Conservation (phyloP, 2,888 invertebrate species). For the Abrostola tripartita region DNA sequence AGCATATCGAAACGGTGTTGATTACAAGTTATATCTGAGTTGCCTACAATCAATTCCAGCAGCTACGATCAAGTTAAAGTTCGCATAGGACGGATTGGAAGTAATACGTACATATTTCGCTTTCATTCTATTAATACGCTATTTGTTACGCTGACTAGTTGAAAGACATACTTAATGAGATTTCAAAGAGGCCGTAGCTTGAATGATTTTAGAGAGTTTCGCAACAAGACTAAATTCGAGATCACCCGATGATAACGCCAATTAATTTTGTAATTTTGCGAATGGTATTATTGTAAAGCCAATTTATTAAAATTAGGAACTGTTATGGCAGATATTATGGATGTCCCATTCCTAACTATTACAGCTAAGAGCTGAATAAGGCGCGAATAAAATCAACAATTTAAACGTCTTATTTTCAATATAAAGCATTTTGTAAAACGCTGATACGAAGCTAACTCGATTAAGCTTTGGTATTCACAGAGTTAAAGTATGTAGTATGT, state of each 20-base stretch:
- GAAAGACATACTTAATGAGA: slow-evolving; percentile 18
- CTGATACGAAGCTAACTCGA: background rate
- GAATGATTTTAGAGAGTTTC: slow-evolving; percentile 18
- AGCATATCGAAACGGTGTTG: too few relatives aligned
- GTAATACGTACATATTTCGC: slow-evolving; percentile 6
- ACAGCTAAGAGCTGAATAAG: too few relatives aligned
- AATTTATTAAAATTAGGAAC: background rate
- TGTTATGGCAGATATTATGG: too few relatives aligned
- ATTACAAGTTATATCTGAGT: background rate
- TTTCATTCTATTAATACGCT: slow-evolving; percentile 19
- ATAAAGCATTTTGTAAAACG: too few relatives aligned
- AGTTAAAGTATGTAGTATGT: slow-evolving; percentile 14
- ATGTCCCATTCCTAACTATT: too few relatives aligned
- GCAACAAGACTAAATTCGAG: slow-evolving; percentile 3
- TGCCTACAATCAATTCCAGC: background rate
- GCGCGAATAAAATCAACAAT: too few relatives aligned
- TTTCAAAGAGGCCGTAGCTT: slow-evolving; percentile 14
- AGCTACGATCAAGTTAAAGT: slow-evolving; percentile 1
- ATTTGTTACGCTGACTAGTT: slow-evolving; percentile 14
- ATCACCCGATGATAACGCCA: slow-evolving; percentile 2
- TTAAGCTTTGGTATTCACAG: background rate
- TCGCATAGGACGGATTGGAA: background rate
- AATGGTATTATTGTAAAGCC: background rate
- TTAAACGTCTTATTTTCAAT: too few relatives aligned
- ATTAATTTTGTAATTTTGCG: too few relatives aligned